phyloP scores from a whole-genome alignment of 2,888 invertebrate species.

The Zygogramma bicolorata region DNA sequence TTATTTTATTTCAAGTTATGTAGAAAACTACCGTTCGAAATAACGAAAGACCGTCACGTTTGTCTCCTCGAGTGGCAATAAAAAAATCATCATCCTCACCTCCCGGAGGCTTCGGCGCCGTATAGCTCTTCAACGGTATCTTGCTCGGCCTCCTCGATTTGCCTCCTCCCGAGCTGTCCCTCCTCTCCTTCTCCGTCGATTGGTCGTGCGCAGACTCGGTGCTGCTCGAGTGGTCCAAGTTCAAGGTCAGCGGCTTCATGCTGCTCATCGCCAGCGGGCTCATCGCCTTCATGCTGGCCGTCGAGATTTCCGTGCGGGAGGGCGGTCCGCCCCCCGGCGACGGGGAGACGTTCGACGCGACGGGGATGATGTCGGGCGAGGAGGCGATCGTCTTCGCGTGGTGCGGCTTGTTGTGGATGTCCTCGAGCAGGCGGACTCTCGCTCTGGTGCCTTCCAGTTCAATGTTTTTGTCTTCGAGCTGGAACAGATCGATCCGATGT shows the following conservation, averaged over 20 bases:
- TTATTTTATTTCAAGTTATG: no score
- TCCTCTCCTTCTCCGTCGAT: slow-evolving; percentile 62
- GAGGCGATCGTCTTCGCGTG: slow-evolving; percentile 50
- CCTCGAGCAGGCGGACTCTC: slow-evolving; percentile 79
- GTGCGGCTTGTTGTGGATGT: slow-evolving; percentile 65
- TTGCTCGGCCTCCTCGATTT: slow-evolving; percentile 74
- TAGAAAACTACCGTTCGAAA: no score
- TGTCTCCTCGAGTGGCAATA: no score
- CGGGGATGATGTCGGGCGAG: slow-evolving; percentile 66
- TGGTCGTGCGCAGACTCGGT: slow-evolving; percentile 76
- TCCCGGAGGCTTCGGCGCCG: slow-evolving; percentile 74
- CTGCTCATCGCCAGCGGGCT: slow-evolving; percentile 32
- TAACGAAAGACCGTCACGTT: no score
- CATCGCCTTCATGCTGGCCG: slow-evolving; percentile 70
- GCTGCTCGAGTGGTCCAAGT: slow-evolving; percentile 72
- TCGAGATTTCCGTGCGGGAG: slow-evolving; percentile 62
- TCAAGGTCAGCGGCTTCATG: slow-evolving; percentile 70
- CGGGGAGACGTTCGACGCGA: slow-evolving; percentile 62
- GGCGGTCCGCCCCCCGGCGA: slow-evolving; percentile 65
- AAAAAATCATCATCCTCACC: slow-evolving; percentile 47
- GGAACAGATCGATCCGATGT: slow-evolving; percentile 52
- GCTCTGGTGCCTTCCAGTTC: slow-evolving; percentile 87
- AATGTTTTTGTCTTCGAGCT: slow-evolving; percentile 87
- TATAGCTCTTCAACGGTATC: slow-evolving; percentile 75
- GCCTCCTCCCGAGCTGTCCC: slow-evolving; percentile 45